Percentiles rank a stretch among this genome's conserved stretches.
Evolutionary conservation across 2,888 invertebrate genomes (phyloP).

Genomic region (Adelphocoris suturalis): DNA sequence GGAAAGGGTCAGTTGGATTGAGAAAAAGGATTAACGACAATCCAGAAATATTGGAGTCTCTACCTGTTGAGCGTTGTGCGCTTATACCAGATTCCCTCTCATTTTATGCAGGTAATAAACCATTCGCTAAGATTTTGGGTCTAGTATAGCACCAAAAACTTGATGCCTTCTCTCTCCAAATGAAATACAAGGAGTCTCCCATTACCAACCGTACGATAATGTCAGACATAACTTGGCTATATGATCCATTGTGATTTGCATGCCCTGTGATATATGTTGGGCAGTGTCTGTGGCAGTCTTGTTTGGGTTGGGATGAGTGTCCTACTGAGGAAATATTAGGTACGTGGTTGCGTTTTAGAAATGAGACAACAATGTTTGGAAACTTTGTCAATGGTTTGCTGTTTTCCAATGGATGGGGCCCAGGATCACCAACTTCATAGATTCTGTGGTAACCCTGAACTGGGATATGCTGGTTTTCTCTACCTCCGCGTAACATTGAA

Average conservation of each 20-base stretch:
- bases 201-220: conserved; percentile 38
- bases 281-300: conserved; percentile 38
- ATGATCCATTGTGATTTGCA: conserved; percentile 47
- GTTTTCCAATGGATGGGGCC: neutral
- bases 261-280: conserved; percentile 41
- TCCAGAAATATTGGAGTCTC: neutral
- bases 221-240: conserved; percentile 29
- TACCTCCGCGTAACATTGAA: conserved; percentile 57
- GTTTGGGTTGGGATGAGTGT: conserved; percentile 38
- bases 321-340: neutral
- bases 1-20: neutral
- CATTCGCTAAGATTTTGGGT: conserved; percentile 45
- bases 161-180: conserved; percentile 47
- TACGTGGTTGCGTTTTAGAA: neutral
- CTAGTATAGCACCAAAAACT: conserved; percentile 34
- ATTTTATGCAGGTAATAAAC: conserved; percentile 2
- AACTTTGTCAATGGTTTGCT: neutral
- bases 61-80: conserved; percentile 38
- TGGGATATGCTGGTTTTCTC: conserved; percentile 69
- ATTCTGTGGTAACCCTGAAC: conserved; percentile 71
- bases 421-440: conserved; percentile 57
- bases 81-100: neutral
- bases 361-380: conserved; percentile 8
- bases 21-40: conserved; percentile 33
- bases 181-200: neutral